A percentile compares a stretch with the other conserved stretches of the same genome.
Evolutionary conservation across 2,113 vertebrate genomes (phyloP).

Genomic region (Bos indicus): DNA sequence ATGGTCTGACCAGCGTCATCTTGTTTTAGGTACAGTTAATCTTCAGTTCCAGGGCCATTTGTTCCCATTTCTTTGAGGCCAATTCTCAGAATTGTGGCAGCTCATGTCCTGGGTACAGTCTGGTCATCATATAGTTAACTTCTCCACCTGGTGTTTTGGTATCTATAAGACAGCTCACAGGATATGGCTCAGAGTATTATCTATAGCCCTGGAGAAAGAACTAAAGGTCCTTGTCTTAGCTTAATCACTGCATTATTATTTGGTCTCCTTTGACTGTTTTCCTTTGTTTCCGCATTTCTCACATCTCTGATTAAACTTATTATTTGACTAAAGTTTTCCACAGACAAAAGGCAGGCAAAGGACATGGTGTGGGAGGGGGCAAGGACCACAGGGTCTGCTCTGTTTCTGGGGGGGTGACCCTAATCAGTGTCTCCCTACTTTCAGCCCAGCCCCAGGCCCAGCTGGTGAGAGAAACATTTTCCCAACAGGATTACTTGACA

Average conservation of each 20-base stretch:
- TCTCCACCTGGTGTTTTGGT: neutral
- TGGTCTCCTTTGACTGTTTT: neutral
- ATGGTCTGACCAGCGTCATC: neutral
- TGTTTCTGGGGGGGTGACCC: neutral
- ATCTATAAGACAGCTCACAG: neutral
- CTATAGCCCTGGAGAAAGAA: neutral
- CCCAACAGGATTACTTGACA: neutral
- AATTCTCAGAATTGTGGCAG: neutral
- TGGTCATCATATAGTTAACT: neutral
- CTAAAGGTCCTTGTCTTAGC: neutral
- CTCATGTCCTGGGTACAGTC: neutral
- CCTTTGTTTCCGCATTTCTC: neutral
- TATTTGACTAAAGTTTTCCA: neutral
- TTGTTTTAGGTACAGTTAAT: neutral
- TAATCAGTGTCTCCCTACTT: neutral
- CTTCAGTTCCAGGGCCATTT: neutral
- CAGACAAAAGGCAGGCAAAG: neutral
- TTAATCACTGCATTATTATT: neutral
- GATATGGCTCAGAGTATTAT: neutral
- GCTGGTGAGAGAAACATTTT: neutral
- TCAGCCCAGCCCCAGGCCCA: neutral
- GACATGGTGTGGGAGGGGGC: neutral
- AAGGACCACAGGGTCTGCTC: neutral
- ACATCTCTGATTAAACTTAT: neutral
- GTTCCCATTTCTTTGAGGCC: neutral